Percentiles rank a stretch among this genome's conserved stretches.
Evolutionary conservation across 2,888 invertebrate genomes (phyloP).

Genomic region (Minunthozetes semirufus): DNA sequence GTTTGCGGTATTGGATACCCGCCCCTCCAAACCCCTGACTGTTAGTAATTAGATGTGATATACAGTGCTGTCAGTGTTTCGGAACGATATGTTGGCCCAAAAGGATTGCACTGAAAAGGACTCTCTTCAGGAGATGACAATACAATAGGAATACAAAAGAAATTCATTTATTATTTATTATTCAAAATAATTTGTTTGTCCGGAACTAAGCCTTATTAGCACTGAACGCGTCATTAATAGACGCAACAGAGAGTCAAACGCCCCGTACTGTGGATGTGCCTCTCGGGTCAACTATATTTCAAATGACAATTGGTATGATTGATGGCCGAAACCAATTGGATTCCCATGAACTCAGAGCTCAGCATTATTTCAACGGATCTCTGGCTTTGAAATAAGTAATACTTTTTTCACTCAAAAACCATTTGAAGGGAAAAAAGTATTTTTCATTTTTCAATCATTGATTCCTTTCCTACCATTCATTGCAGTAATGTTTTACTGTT

Average conservation of each 20-base stretch:
- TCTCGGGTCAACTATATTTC: too few species aligned
- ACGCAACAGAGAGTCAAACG: slow-evolving; percentile 8
- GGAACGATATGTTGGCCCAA: neutral
- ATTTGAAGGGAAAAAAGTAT: too few species aligned
- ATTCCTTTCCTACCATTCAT: too few species aligned
- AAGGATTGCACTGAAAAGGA: neutral
- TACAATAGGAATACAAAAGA: neutral
- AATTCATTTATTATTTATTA: neutral
- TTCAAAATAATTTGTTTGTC: slow-evolving; percentile 22
- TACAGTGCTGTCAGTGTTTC: neutral
- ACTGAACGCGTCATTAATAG: slow-evolving; percentile 24
- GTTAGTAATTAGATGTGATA: neutral
- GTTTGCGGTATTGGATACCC: too few species aligned
- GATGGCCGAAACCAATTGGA: neutral
- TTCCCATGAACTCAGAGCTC: slow-evolving; percentile 14
- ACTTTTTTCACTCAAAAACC: too few species aligned
- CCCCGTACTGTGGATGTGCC: neutral
- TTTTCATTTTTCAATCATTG: too few species aligned
- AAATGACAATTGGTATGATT: neutral
- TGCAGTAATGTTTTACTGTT: too few species aligned
- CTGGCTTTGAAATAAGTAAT: neutral
- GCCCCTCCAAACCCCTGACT: too few species aligned
- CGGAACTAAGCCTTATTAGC: slow-evolving; percentile 27
- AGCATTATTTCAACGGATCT: neutral
- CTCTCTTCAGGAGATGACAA: neutral